Percentiles rank a stretch among this genome's conserved stretches.
Evolutionary conservation across 2,888 invertebrate genomes (phyloP).

Genomic region (Orthonevra nobilis): DNA sequence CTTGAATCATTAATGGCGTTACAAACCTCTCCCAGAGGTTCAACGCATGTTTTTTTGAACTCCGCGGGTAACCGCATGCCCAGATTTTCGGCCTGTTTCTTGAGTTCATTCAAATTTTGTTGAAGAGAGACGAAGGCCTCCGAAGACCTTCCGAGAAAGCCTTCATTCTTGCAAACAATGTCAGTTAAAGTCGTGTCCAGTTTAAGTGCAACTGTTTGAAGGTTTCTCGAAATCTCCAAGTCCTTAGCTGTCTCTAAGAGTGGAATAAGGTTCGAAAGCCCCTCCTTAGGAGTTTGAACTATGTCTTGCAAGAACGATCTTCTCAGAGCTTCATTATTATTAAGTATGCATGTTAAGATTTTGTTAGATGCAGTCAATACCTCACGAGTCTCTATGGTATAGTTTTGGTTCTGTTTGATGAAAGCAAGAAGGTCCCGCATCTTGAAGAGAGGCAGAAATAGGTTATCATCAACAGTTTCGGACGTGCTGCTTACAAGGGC

Average conservation of each 20-base stretch:
- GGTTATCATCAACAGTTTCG: slow-evolving; percentile 70
- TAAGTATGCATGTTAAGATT: slow-evolving; percentile 69
- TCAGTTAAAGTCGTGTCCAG: slow-evolving; percentile 39
- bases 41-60: slow-evolving; percentile 47
- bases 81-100: slow-evolving; percentile 33
- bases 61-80: slow-evolving; percentile 35
- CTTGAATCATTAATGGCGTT: slow-evolving; percentile 14
- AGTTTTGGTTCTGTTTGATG: slow-evolving; percentile 32
- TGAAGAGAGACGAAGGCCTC: slow-evolving; percentile 30
- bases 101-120: slow-evolving; percentile 12
- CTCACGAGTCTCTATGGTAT: slow-evolving; percentile 10
- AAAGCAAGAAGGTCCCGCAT: slow-evolving; percentile 72
- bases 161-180: slow-evolving; percentile 53
- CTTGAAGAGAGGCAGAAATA: slow-evolving; percentile 73
- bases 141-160: slow-evolving; percentile 32
- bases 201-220: slow-evolving; percentile 23
- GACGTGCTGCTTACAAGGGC: slow-evolving; percentile 51
- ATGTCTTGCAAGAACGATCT: slow-evolving; percentile 72
- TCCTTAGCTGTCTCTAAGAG: slow-evolving; percentile 50
- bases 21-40: slow-evolving; percentile 40
- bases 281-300: slow-evolving; percentile 69
- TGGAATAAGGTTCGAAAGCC: slow-evolving; percentile 62
- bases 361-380: slow-evolving; percentile 64
- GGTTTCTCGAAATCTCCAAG: slow-evolving; percentile 43
- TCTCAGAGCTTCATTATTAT: slow-evolving; percentile 71